phyloP scores from a whole-genome alignment of 2,888 invertebrate species.

The Tholera decimalis region DNA sequence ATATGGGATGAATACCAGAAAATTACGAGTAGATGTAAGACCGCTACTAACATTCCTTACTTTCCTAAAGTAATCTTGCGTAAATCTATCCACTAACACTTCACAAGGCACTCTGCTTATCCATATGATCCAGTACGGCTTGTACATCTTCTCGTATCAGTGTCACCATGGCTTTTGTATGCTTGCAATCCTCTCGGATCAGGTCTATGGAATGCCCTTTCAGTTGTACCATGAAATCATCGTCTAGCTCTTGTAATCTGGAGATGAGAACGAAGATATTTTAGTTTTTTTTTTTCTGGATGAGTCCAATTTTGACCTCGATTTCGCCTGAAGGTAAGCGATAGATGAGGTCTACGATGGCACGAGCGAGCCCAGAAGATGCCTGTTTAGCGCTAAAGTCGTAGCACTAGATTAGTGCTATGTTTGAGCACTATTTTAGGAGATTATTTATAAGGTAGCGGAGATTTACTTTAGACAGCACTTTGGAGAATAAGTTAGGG shows the following conservation, averaged over 20 bases:
- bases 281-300: neutral
- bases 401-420: too few relatives aligned
- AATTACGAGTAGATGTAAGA: neutral
- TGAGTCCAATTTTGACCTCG: too few relatives aligned
- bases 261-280: neutral
- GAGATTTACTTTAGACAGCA: too few relatives aligned
- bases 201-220: conserved; percentile 68
- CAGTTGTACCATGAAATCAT: conserved; percentile 67
- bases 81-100: neutral
- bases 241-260: conserved; percentile 71
- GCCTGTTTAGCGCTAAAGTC: too few relatives aligned
- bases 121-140: conserved; percentile 65
- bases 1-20: neutral
- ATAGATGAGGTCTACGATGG: too few relatives aligned
- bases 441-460: too few relatives aligned
- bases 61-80: neutral
- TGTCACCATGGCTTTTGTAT: conserved; percentile 73
- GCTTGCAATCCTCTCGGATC: conserved; percentile 73
- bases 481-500: too few relatives aligned
- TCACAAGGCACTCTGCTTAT: conserved; percentile 30
- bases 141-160: conserved; percentile 77
- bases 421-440: too few relatives aligned
- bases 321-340: too few relatives aligned
- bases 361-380: too few relatives aligned
- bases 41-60: neutral